Conservation (phyloP, 2,888 invertebrate species). For the Drosophila neonasuta region DNA sequence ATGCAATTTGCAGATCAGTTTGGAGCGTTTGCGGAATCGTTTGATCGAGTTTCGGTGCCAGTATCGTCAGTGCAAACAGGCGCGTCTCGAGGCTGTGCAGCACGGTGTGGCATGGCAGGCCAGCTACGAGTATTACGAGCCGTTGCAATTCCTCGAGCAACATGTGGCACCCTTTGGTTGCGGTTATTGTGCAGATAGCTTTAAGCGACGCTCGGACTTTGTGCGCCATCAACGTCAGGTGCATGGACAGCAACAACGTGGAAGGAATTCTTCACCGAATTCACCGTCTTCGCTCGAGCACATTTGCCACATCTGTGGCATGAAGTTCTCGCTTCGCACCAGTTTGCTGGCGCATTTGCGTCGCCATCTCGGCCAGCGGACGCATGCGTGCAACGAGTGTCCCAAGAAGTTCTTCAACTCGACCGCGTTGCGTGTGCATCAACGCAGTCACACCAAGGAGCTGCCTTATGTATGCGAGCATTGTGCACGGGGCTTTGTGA, state of each 20-base stretch:
- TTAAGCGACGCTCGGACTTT: constrained; percentile 69
- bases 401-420: constrained; percentile 77
- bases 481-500: constrained; percentile 78
- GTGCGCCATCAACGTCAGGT: constrained; percentile 64
- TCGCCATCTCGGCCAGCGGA: constrained; percentile 71
- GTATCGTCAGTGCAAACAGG: constrained; percentile 71
- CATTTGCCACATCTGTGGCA: constrained; percentile 77
- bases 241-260: constrained; percentile 40
- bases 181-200: constrained; percentile 57
- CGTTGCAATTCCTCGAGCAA: constrained; percentile 69
- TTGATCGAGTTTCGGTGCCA: constrained; percentile 73
- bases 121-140: constrained; percentile 69
- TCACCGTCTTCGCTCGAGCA: constrained; percentile 50
- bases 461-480: constrained; percentile 78
- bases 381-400: constrained; percentile 66
- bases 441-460: constrained; percentile 77
- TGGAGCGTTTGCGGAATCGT: constrained; percentile 72
- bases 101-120: constrained; percentile 58
- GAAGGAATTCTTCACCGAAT: too few relatives aligned
- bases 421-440: constrained; percentile 71
- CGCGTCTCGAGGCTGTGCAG: constrained; percentile 53
- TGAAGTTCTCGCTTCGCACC: constrained; percentile 74
- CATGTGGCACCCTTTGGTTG: constrained; percentile 77
- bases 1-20: constrained; percentile 66
- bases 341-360: constrained; percentile 71